A percentile compares a stretch with the other conserved stretches of the same genome.
These are phyloP conservation scores for Hypena proboscidalis DNA, from an alignment of 2,888 invertebrate genomes.

Conservation along the genomic window DNA sequence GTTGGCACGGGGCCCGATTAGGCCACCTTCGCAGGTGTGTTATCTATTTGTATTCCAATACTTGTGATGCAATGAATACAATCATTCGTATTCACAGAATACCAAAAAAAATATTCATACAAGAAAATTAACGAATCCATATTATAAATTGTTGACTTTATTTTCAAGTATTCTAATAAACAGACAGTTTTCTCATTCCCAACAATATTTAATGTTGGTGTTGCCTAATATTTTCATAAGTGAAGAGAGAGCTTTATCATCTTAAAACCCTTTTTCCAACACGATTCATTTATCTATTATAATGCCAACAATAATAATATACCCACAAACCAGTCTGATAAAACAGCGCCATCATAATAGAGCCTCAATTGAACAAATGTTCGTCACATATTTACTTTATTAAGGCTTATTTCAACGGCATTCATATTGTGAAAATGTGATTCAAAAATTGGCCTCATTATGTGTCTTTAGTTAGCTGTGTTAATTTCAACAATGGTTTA, in stretches of 20 bases:
- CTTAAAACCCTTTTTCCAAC: no score
- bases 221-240: no score
- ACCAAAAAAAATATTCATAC: no score
- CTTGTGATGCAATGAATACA: no score
- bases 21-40: slow-evolving; percentile 71
- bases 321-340: slow-evolving; percentile 43
- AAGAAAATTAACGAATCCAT: no score
- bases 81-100: no score
- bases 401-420: slow-evolving; percentile 39
- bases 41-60: no score
- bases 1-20: slow-evolving; percentile 63
- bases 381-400: slow-evolving; percentile 48
- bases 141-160: no score
- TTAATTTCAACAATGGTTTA: slow-evolving; percentile 7
- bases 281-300: slow-evolving; percentile 49
- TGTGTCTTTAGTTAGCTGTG: slow-evolving; percentile 3
- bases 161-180: no score
- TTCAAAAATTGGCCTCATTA: slow-evolving; percentile 20
- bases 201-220: no score
- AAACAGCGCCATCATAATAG: slow-evolving; percentile 49
- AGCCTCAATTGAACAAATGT: slow-evolving; percentile 64
- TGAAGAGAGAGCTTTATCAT: no score
- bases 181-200: no score
- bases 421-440: slow-evolving; percentile 33
- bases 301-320: slow-evolving; percentile 41